Base-by-base conservation (phyloP, 2,113 vertebrate species). In the Antechinus stuartii region DNA sequence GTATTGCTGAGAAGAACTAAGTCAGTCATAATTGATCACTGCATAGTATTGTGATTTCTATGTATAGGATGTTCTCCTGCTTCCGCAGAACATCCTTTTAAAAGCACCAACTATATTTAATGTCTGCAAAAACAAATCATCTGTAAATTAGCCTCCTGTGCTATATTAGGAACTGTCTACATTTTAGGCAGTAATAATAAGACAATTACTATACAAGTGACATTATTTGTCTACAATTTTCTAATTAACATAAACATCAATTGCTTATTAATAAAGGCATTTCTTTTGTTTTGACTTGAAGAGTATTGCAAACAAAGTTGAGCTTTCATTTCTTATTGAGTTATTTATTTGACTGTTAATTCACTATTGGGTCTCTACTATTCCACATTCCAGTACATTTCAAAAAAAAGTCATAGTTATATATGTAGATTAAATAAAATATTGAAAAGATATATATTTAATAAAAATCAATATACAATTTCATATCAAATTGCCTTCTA, bases 161-260 rank as follows among this genome's bases (percentile, higher is more conserved):
- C 93, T 91, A 96, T 97, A 35, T 92, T 54, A 90, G 54, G 6
- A 97, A 97, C 96, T 97, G 94, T 95, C 61, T 97, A 55, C 12
- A 94, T 57, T 22, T 94, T 98, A 91, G 14, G 53, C 93, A 97
- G 94, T 95, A 96, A 95, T 98, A 98, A 93, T 97, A 96, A 97
- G 95, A 96, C 98, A 98, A 97, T 97, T 98, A 97, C 95, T 94
- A 94, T 23, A 26, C 91, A 97, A 97, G 91, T 23, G 0, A 92
- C 55, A 91, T 90, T 91, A 97, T 93, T 49, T 96, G 97, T 92
- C 95, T 93, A 55, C n/a, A 90, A 96, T 97, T 98, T 98, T 89
- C 96, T 96, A 98, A 97, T 98, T 97, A 98, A 97, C 54, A 61
- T 91, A 92, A 95, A 46, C 93, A 96, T 97, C 94, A 97, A 97